Evolutionary conservation across 2,888 invertebrate genomes (phyloP), one percentile per base, ranked within the genome.

Genomic region (Thelaira solivaga): DNA sequence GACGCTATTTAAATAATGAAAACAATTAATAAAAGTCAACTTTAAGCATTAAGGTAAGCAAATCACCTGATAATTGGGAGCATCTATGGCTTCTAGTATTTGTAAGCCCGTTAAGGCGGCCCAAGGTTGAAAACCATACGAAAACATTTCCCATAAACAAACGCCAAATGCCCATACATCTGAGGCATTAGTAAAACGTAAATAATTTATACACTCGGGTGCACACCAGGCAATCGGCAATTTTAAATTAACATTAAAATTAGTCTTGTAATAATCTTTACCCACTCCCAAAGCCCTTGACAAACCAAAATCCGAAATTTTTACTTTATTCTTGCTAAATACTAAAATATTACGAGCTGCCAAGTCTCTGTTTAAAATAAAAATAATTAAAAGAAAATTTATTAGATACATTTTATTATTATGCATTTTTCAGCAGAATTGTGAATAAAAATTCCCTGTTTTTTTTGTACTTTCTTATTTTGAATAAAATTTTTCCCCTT

Each of bases 71-170:
- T 92, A 95, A 87, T 96, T 94, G 26, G 97, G 98, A 76, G 95
- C 94, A 89, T 99, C 98, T 73, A 99, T 97, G 4, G 97, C 96
- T 88, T 97, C 97, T 4, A 99, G 89, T 82, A 99, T 99, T 89
- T 98, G 97, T 81, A 96, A 94, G 0, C 97, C 97, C 0, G 96
- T 97, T 61, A 97, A 91, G 0, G 97, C 97, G 0, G 96, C 96
- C 99, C 99, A 99, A 0, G 99, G 99, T 88, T 98, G 98, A 87
- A 97, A 97, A 1, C 99, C 99, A 86, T 98, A 99, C 0, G 97
- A 97, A 88, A 99, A 99, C 96, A 99, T 97, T 89, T 99, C 99
- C 99, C 99, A 99, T 0, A 99, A 90, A n/a, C 98, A 97, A 0
- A 98, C 97, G 2, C 96, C 99, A 88, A 94, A 99, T 0, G 99